Conservation (phyloP, 1,140 invertebrate species). For the Gonatopus flavifemur region DNA sequence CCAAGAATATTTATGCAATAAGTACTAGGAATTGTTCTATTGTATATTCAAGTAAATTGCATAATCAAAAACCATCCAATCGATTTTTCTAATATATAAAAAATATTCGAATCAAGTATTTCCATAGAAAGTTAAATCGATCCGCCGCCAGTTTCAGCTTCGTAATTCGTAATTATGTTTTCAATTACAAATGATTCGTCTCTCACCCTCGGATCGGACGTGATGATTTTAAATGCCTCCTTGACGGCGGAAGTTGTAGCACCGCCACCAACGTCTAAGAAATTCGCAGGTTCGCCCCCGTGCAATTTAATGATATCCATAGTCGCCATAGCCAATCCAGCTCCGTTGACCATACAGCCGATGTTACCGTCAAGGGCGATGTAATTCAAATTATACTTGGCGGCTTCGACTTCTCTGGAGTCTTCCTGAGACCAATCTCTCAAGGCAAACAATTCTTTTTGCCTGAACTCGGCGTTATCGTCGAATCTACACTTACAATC, state of each 20-base stretch:
- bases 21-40: neutral
- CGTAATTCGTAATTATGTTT: neutral
- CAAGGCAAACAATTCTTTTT: slow-evolving; percentile 85
- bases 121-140: too few species aligned
- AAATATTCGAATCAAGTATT: too few species aligned
- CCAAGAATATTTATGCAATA: neutral
- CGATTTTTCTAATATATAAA: neutral
- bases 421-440: slow-evolving; percentile 93
- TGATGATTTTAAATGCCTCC: slow-evolving; percentile 94
- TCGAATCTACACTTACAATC: slow-evolving; percentile 96
- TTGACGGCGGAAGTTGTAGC: slow-evolving; percentile 91
- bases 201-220: slow-evolving; percentile 85
- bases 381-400: slow-evolving; percentile 92
- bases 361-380: slow-evolving; percentile 92
- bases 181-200: neutral
- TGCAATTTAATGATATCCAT: slow-evolving; percentile 96
- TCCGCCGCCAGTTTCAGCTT: neutral
- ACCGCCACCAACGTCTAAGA: slow-evolving; percentile 93
- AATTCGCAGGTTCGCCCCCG: slow-evolving; percentile 93
- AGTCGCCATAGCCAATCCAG: slow-evolving; percentile 98
- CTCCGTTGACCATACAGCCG: slow-evolving; percentile 89
- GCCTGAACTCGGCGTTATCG: slow-evolving; percentile 93
- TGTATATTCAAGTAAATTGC: slow-evolving; percentile 5
- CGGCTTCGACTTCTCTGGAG: slow-evolving; percentile 89
- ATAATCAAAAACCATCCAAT: neutral